Percentiles rank a stretch among this genome's conserved stretches.
phyloP scores from a whole-genome alignment of 2,113 vertebrate genomes.

The Rhagologus leucostigma region DNA sequence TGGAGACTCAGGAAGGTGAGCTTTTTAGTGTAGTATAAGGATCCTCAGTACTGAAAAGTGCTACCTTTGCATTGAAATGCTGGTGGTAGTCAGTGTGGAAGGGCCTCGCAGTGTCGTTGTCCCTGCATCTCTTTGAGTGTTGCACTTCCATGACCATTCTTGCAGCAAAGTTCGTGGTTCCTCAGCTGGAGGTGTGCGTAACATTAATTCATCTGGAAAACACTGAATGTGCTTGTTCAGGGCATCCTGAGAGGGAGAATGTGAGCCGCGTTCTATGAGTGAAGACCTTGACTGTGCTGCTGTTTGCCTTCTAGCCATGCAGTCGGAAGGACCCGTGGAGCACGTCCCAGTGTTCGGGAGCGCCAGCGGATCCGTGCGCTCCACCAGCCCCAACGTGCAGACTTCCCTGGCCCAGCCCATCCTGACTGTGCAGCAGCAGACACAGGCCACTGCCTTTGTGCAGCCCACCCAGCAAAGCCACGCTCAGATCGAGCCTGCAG shows the following conservation, averaged over 20 bases:
- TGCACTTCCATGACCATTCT: not conserved
- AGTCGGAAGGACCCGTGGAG: slow-evolving; percentile 89
- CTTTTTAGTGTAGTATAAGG: not conserved
- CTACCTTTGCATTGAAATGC: not conserved
- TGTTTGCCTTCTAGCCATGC: slow-evolving; percentile 80
- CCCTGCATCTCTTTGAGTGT: not conserved
- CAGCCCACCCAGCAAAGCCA: slow-evolving; percentile 95
- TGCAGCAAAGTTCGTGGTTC: not conserved
- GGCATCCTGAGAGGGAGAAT: not conserved
- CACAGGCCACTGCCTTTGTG: slow-evolving; percentile 93
- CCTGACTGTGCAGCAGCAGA: slow-evolving; percentile 88
- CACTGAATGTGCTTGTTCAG: not conserved
- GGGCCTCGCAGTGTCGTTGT: not conserved
- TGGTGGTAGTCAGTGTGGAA: not conserved
- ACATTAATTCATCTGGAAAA: not conserved
- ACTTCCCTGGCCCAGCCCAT: slow-evolving; percentile 84
- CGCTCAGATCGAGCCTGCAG: slow-evolving; percentile 82
- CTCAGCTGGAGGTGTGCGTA: not conserved
- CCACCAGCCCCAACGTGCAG: slow-evolving; percentile 95
- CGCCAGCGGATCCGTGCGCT: slow-evolving; percentile 93
- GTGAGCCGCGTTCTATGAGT: not conserved
- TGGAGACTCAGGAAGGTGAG: slow-evolving; percentile 92
- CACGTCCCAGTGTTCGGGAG: slow-evolving; percentile 93
- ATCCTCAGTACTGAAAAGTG: not conserved
- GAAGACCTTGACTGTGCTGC: not conserved